These are phyloP conservation scores for Agrochola circellaris DNA, from an alignment of 2,888 invertebrate genomes.

Conservation along the genomic window DNA sequence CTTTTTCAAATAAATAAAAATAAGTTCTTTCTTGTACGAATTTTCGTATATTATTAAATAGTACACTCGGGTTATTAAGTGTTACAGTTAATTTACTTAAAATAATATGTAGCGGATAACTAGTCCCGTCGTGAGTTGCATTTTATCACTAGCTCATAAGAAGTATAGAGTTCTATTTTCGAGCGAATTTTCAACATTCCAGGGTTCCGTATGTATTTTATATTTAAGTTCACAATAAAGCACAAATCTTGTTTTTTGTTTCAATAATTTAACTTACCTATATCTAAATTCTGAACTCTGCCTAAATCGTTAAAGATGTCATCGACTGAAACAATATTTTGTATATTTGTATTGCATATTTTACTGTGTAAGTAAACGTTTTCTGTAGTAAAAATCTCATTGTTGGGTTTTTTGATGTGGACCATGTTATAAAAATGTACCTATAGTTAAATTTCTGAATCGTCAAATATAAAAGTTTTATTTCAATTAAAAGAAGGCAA, in stretches of 20 bases:
- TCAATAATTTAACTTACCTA: slow-evolving; percentile 48
- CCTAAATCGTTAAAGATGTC: slow-evolving; percentile 74
- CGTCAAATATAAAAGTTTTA: neutral
- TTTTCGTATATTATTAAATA: slow-evolving; percentile 36
- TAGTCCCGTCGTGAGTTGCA: slow-evolving; percentile 89
- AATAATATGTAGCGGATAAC: slow-evolving; percentile 83
- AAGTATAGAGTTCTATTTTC: slow-evolving; percentile 77
- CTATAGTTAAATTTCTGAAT: slow-evolving; percentile 37
- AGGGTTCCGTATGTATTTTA: slow-evolving; percentile 79
- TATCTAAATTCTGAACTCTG: slow-evolving; percentile 72
- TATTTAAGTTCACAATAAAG: slow-evolving; percentile 78
- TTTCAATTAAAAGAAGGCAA: slow-evolving; percentile 20
- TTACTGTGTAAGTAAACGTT: slow-evolving; percentile 71
- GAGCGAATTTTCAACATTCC: slow-evolving; percentile 89
- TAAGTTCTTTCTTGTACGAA: slow-evolving; percentile 11
- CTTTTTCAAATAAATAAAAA: slow-evolving; percentile 21
- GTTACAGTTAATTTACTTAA: slow-evolving; percentile 64
- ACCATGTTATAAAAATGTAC: slow-evolving; percentile 67
- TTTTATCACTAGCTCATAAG: slow-evolving; percentile 86
- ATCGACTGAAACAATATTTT: slow-evolving; percentile 84
- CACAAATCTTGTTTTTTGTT: slow-evolving; percentile 75
- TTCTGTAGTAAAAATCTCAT: slow-evolving; percentile 70
- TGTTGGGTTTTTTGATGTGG: slow-evolving; percentile 73
- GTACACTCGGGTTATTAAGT: slow-evolving; percentile 42
- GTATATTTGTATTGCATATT: slow-evolving; percentile 82